Evolutionary conservation across 2,888 invertebrate species (phyloP).

Genomic region (Spisula subtruncata): DNA sequence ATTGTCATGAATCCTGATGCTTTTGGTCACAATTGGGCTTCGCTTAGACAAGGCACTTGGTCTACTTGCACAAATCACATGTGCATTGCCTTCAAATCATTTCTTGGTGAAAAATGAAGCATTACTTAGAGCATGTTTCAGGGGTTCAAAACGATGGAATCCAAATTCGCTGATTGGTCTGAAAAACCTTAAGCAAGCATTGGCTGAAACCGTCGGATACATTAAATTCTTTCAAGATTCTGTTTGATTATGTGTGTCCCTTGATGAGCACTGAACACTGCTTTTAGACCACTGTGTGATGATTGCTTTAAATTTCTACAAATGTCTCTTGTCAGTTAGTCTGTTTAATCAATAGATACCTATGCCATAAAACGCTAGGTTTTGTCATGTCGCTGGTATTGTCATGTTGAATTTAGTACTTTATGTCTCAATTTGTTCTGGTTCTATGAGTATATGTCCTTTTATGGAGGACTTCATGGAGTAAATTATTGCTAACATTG

Average conservation of each 20-base stretch:
- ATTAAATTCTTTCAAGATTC: too few species aligned
- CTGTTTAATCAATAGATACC: constrained; percentile 21
- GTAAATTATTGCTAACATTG: not conserved
- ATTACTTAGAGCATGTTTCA: too few species aligned
- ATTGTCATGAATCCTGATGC: too few species aligned
- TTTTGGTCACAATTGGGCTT: too few species aligned
- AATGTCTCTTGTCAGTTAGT: not conserved
- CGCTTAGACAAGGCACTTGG: too few species aligned
- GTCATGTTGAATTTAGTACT: not conserved
- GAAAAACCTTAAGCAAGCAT: too few species aligned
- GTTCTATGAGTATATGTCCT: constrained; percentile 9
- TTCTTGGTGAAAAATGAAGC: too few species aligned
- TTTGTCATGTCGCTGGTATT: not conserved
- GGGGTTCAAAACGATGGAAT: not conserved
- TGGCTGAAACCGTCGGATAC: too few species aligned
- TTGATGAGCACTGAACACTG: not conserved
- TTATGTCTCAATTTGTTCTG: constrained; percentile 17
- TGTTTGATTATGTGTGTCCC: too few species aligned
- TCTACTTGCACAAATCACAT: too few species aligned
- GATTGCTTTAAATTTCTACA: not conserved
- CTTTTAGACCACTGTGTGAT: not conserved
- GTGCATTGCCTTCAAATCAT: too few species aligned
- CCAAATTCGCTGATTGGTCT: too few species aligned
- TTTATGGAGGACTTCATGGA: not conserved
- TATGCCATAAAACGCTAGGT: not conserved